phyloP scores from a whole-genome alignment of 2,888 invertebrate genomes.

The Sturmia bella region DNA sequence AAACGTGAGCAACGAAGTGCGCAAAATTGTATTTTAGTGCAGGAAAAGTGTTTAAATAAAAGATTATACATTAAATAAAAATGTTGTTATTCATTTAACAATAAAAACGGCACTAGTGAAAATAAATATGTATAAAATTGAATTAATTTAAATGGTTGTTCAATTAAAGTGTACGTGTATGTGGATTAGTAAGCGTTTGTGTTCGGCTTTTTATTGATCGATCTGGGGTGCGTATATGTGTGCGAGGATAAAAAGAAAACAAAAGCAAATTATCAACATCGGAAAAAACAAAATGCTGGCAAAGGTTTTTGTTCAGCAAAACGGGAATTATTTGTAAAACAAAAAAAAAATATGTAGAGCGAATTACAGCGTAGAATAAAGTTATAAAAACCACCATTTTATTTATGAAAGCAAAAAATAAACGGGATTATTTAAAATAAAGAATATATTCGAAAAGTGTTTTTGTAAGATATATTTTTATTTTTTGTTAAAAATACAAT shows the following conservation, averaged over 20 bases:
- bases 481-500: conserved; percentile 14
- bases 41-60: conserved; percentile 31
- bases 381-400: conserved; percentile 48
- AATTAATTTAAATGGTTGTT: conserved; percentile 31
- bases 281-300: conserved; percentile 32
- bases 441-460: not conserved
- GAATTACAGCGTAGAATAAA: conserved; percentile 23
- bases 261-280: not conserved
- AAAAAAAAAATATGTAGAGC: conserved; percentile 23
- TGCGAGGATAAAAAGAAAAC: conserved; percentile 41
- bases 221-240: conserved; percentile 3
- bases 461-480: not conserved
- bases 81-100: not conserved
- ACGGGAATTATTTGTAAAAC: conserved; percentile 45
- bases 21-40: conserved; percentile 30
- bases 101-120: not conserved
- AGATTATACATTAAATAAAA: conserved; percentile 49
- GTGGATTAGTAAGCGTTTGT: conserved; percentile 40
- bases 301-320: conserved; percentile 44
- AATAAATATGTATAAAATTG: conserved; percentile 23
- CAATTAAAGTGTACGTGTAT: conserved; percentile 47
- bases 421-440: conserved; percentile 43
- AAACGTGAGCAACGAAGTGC: conserved; percentile 4
- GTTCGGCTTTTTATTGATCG: conserved; percentile 4
- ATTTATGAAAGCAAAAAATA: conserved; percentile 6